These are phyloP conservation scores for Diabrotica undecimpunctata DNA, from an alignment of 1,140 invertebrate genomes.

Conservation along the genomic window DNA sequence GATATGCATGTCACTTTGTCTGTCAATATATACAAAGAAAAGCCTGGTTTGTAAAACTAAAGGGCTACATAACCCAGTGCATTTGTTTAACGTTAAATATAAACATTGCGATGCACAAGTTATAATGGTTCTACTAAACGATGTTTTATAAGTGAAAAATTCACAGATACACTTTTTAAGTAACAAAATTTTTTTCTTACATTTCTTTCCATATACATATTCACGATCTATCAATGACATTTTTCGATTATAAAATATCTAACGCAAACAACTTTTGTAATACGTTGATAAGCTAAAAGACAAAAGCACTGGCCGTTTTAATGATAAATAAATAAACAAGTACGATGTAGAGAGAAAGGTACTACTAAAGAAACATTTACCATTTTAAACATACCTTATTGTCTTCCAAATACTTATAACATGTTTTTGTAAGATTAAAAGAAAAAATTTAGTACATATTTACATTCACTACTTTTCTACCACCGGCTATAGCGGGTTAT, in stretches of 20 bases:
- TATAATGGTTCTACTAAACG: too few species aligned
- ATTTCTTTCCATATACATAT: too few species aligned
- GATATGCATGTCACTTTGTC: neutral
- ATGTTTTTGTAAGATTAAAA: constrained; percentile 19
- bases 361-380: neutral
- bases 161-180: too few species aligned
- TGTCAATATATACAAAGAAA: neutral
- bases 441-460: constrained; percentile 26
- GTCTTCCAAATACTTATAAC: constrained; percentile 33
- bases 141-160: too few species aligned
- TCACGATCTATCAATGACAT: too few species aligned
- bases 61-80: neutral
- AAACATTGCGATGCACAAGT: too few species aligned
- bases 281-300: too few species aligned
- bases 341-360: neutral
- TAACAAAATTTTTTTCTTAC: too few species aligned
- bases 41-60: neutral
- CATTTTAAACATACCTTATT: constrained; percentile 26
- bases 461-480: constrained; percentile 23
- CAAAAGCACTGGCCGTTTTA: too few species aligned
- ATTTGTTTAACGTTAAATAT: too few species aligned
- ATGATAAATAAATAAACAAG: neutral
- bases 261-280: too few species aligned
- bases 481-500: constrained; percentile 18
- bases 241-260: too few species aligned